Percentiles rank a stretch among this genome's conserved stretches.
Evolutionary conservation across 2,113 vertebrate species (phyloP).

Genomic region (Melanerpes formicivorus): DNA sequence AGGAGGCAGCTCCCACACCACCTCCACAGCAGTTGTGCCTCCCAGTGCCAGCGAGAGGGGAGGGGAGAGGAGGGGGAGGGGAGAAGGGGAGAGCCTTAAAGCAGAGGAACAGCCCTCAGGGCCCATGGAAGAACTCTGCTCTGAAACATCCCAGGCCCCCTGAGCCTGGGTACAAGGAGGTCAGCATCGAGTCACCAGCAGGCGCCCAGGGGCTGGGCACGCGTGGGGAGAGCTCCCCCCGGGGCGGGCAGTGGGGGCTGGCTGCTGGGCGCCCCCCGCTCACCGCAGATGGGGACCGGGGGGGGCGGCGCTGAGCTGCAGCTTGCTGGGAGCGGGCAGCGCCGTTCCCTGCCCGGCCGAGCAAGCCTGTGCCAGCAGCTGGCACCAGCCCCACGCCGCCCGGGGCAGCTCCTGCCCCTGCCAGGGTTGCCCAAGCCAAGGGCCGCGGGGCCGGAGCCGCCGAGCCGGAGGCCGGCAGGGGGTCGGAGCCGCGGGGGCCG

Average conservation of each 20-base stretch:
- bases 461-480: not conserved
- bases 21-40: conserved; percentile 7
- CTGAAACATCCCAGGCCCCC: not conserved
- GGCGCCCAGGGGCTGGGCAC: not conserved
- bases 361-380: not conserved
- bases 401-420: not conserved
- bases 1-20: not conserved
- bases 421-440: conserved; percentile 28
- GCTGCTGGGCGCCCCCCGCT: not conserved
- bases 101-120: conserved; percentile 65
- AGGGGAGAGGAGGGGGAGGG: not conserved
- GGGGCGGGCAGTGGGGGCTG: not conserved
- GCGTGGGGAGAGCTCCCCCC: not conserved
- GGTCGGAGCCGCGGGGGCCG: not conserved
- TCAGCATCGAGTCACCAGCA: not conserved
- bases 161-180: not conserved
- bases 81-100: conserved; percentile 55
- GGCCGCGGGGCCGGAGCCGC: not conserved
- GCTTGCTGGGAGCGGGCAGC: not conserved
- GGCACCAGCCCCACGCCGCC: not conserved
- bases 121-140: not conserved
- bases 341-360: not conserved
- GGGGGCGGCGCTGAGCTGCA: not conserved
- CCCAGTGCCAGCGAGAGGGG: not conserved
- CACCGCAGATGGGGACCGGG: not conserved